These are phyloP conservation scores for Urocolius indicus DNA, from an alignment of 2,113 vertebrate species.

Conservation along the genomic window DNA sequence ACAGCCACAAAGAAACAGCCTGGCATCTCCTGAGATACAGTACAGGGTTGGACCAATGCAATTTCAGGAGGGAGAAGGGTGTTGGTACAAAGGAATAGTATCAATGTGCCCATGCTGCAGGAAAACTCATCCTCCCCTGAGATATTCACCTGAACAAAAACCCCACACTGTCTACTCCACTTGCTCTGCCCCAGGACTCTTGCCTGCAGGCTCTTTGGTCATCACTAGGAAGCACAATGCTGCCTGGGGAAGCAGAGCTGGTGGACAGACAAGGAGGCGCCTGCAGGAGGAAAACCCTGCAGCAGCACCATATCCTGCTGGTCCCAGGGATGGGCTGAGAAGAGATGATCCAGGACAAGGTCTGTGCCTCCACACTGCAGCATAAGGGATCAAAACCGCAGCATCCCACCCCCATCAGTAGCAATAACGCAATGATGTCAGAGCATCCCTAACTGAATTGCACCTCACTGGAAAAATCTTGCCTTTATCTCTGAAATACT, in stretches of 20 bases:
- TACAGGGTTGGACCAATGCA: neutral
- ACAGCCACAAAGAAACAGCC: neutral
- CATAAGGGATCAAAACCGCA: neutral
- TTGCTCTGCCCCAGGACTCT: neutral
- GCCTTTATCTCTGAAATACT: neutral
- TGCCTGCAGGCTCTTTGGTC: neutral
- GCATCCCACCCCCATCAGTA: neutral
- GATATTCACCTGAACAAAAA: neutral
- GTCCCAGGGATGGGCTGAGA: neutral
- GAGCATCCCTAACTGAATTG: neutral
- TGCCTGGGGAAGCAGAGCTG: neutral
- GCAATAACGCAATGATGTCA: neutral
- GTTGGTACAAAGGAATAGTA: neutral
- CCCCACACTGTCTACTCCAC: neutral
- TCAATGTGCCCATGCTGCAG: too few relatives aligned
- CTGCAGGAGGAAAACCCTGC: neutral
- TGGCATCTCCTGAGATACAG: neutral
- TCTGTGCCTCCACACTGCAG: neutral
- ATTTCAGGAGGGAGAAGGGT: neutral
- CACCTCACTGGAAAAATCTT: neutral
- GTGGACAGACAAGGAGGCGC: too few relatives aligned
- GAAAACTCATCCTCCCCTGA: neutral
- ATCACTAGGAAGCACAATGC: rapidly evolving
- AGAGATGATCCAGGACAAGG: neutral
- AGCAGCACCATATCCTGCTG: rapidly evolving